Base-by-base conservation (phyloP, 2,888 invertebrate species). In the Nemoura dubitans region DNA sequence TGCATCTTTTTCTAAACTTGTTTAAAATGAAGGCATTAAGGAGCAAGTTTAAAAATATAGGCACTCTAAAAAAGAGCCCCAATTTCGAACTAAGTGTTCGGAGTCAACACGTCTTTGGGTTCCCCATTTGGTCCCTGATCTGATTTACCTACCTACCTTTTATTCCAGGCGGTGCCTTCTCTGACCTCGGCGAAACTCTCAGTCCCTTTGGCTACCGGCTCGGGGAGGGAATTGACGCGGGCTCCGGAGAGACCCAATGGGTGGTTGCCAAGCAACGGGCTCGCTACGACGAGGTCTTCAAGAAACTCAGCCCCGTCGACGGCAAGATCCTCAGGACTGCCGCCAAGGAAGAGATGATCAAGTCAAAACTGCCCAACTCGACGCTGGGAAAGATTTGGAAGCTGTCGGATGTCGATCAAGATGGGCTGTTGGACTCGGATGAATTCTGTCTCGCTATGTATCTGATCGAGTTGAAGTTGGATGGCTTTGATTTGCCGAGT, bases 401-500 rank as follows among this genome's bases (percentile, higher is more conserved):
- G 92, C 93, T 99, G 89, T 95, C 99, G 0, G 99, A 99, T 93
- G 95, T 98, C 88, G 99, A 99, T 93, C 95, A 96, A 90, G 99
- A 99, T 92, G 99, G 98, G 59, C 95, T 97, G 93, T 93, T 99
- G 90, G 99, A 99, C 92, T 93, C 94, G 21, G 99, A 99, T 90
- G 99, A 99, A 93, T 99, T 99, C 92, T 99, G 99, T 59, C 94
- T 99, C 88, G 98, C 99, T 43, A 97, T 98, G 96, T 98, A 99
- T 93, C 94, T 98, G 91, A 98, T 98, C 91, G 95, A 95, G 90
- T 95, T 98, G 88, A 98, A 98, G 93, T 93, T 96, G 89, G 96
- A 97, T 90, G 98, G 98, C 76, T 96, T 98, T 92, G 98, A 98
- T 92, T 93, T 99, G 89, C 99, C 99, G 21, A 91, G 94, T 78